Percentiles rank a stretch among this genome's conserved stretches.
Conservation (phyloP, 1,140 invertebrate genomes). For the Trypoxylus dichotomus region DNA sequence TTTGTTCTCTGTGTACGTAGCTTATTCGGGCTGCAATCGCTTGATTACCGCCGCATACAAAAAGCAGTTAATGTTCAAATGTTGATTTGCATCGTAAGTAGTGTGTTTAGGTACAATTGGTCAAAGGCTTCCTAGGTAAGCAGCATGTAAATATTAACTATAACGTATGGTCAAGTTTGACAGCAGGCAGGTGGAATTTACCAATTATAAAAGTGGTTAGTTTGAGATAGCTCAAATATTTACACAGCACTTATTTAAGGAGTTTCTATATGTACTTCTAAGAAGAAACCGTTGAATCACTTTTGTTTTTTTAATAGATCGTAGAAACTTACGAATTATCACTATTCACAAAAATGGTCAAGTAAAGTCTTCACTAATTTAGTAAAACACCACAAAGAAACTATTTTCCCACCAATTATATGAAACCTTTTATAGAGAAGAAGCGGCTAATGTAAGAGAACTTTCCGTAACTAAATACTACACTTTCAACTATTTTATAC, state of each 20-base stretch:
- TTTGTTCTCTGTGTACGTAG: background rate
- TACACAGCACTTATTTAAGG: background rate
- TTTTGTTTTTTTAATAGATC: slow-evolving; percentile 1
- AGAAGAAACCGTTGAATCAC: background rate
- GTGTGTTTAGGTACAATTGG: background rate
- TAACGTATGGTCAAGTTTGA: background rate
- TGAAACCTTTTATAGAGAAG: background rate
- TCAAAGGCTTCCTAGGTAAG: background rate
- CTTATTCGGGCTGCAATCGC: background rate
- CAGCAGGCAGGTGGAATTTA: background rate
- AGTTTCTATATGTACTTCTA: background rate
- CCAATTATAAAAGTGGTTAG: background rate
- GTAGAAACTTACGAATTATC: background rate
- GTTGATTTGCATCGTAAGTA: background rate
- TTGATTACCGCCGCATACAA: background rate
- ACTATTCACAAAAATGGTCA: background rate
- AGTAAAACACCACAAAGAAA: background rate
- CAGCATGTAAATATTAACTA: background rate
- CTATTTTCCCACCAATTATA: background rate
- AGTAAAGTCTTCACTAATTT: background rate
- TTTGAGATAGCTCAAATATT: background rate
- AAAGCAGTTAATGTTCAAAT: slow-evolving; percentile 5
- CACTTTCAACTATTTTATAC: background rate
- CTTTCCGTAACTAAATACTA: background rate
- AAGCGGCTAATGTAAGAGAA: background rate